phyloP scores from a whole-genome alignment of 2,888 invertebrate genomes.

The Thera obeliscata region DNA sequence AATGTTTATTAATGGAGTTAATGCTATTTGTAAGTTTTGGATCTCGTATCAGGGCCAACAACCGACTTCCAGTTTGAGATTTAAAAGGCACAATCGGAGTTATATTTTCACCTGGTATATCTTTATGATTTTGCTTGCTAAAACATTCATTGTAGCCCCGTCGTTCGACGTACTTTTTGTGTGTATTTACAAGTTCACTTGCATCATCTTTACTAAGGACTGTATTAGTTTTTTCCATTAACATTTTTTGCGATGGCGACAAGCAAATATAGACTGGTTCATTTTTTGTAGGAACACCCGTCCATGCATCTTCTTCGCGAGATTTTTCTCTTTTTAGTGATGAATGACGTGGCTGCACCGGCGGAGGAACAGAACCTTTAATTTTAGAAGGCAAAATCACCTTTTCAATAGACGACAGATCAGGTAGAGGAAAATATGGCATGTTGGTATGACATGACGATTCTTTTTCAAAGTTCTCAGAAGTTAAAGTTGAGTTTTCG shows the following conservation, averaged over 20 bases:
- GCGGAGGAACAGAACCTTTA: constrained; percentile 65
- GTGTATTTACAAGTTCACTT: constrained; percentile 87
- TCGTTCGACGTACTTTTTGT: constrained; percentile 88
- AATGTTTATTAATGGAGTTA: constrained; percentile 54
- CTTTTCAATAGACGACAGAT: constrained; percentile 74
- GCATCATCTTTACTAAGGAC: constrained; percentile 80
- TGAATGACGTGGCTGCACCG: constrained; percentile 72
- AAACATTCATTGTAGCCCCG: constrained; percentile 78
- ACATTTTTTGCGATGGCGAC: constrained; percentile 88
- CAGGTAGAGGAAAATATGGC: constrained; percentile 77
- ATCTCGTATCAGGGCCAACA: constrained; percentile 86
- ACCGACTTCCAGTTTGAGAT: constrained; percentile 84
- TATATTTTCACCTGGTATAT: constrained; percentile 42
- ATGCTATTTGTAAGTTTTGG: constrained; percentile 68
- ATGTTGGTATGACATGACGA: constrained; percentile 52
- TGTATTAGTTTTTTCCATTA: constrained; percentile 82
- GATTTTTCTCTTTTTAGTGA: constrained; percentile 66
- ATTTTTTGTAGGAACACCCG: constrained; percentile 85
- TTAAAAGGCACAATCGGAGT: constrained; percentile 68
- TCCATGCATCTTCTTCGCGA: constrained; percentile 79
- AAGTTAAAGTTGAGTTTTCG: constrained; percentile 27
- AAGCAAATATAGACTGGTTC: constrained; percentile 87
- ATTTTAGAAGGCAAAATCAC: constrained; percentile 60
- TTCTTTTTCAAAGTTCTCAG: constrained; percentile 34
- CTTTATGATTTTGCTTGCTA: constrained; percentile 45